Conservation (phyloP, 2,113 vertebrate genomes). For the Megaleporinus macrocephalus region DNA sequence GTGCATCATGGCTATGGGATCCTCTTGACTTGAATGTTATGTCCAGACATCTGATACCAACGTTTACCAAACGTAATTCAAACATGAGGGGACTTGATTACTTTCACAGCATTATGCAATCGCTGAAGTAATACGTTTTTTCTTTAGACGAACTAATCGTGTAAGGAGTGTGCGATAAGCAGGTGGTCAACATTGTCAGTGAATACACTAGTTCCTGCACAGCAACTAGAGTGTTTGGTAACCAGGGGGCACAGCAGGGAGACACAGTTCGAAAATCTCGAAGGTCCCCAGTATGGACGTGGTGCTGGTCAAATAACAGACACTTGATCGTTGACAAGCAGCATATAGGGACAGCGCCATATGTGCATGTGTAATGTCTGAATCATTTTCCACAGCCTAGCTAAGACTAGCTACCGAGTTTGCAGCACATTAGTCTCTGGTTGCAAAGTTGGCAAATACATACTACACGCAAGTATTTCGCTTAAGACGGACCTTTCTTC, state of each 20-base stretch:
- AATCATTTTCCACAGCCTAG: no score
- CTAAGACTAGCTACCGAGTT: no score
- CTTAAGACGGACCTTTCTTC: no score
- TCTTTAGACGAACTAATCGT: background rate
- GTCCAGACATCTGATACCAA: conserved; percentile 9
- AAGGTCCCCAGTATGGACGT: background rate
- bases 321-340: background rate
- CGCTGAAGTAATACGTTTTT: background rate
- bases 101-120: background rate
- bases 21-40: conserved; percentile 13
- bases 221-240: background rate
- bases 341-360: background rate
- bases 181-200: background rate
- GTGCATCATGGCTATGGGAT: background rate
- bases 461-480: no score
- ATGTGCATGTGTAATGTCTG: background rate
- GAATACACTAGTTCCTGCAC: background rate
- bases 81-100: background rate
- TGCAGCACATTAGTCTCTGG: no score
- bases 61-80: background rate
- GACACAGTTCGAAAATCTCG: conserved; percentile 20
- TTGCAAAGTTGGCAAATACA: no score
- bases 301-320: conserved; percentile 4
- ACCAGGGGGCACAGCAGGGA: background rate
- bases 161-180: background rate